These are phyloP conservation scores for Urocolius indicus DNA, from an alignment of 2,113 vertebrate species.

Conservation along the genomic window DNA sequence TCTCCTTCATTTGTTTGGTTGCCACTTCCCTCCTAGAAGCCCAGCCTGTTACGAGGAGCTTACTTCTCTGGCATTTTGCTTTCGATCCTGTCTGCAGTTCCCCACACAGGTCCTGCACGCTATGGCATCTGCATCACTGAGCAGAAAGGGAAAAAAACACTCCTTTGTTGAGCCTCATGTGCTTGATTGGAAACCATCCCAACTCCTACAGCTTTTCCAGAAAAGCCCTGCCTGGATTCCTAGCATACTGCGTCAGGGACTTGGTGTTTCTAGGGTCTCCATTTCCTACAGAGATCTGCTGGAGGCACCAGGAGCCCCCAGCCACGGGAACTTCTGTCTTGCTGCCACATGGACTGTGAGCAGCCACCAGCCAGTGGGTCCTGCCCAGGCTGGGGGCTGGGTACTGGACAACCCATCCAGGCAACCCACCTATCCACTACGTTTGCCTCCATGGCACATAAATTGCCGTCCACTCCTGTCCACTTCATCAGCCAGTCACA, in stretches of 20 bases:
- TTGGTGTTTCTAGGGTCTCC: constrained; percentile 20
- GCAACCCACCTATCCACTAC: not conserved
- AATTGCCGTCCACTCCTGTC: not conserved
- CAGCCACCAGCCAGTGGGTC: not conserved
- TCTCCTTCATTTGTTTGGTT: not conserved
- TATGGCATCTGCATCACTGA: constrained; percentile 29
- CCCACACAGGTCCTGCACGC: not conserved
- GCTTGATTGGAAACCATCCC: constrained; percentile 58
- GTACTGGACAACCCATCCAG: not conserved
- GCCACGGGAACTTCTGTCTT: not conserved
- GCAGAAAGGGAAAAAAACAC: constrained; percentile 55
- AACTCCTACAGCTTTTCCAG: constrained; percentile 72
- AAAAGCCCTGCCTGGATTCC: constrained; percentile 71
- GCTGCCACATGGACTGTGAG: not conserved
- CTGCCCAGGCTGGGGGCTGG: rapidly evolving
- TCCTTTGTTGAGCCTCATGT: constrained; percentile 68
- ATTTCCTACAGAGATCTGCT: not conserved
- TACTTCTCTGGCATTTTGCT: not conserved
- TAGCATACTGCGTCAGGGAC: constrained; percentile 32
- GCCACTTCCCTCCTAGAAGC: not conserved
- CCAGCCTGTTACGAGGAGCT: not conserved
- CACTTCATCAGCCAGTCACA: not conserved
- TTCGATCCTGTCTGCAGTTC: not conserved
- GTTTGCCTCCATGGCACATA: not conserved
- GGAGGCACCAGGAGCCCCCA: not conserved